These are phyloP conservation scores for Ginglymostoma cirratum DNA, from an alignment of 2,113 vertebrate species.

Conservation along the genomic window DNA sequence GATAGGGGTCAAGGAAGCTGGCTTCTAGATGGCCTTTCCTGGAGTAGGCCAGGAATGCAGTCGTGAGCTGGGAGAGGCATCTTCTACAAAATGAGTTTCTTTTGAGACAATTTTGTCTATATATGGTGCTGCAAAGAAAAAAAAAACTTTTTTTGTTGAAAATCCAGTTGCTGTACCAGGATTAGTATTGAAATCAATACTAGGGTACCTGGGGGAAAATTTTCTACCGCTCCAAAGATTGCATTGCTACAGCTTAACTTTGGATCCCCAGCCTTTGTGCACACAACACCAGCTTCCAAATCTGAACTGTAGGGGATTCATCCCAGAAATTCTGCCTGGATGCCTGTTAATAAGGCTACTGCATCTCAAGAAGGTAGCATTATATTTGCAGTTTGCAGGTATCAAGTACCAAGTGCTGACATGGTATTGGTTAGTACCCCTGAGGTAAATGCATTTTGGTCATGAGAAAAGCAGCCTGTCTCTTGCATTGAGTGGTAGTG, in stretches of 20 bases:
- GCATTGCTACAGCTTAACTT: neutral
- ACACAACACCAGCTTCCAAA: slow-evolving; percentile 35
- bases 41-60: neutral
- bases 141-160: slow-evolving; percentile 23
- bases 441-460: neutral
- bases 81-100: slow-evolving; percentile 22
- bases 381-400: neutral
- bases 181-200: slow-evolving; percentile 23
- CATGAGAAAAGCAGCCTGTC: slow-evolving; percentile 13
- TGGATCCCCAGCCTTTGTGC: slow-evolving; percentile 17
- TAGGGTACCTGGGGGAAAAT: neutral
- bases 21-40: neutral
- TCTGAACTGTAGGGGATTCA: slow-evolving; percentile 21
- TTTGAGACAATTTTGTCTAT: slow-evolving; percentile 23
- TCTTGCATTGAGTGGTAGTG: slow-evolving; percentile 16
- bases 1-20: slow-evolving; percentile 25
- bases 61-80: neutral
- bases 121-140: slow-evolving; percentile 28
- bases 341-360: slow-evolving; percentile 8
- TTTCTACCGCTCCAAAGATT: slow-evolving; percentile 18
- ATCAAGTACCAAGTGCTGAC: slow-evolving; percentile 5
- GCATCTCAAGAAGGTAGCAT: slow-evolving; percentile 16
- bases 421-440: slow-evolving; percentile 4
- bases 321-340: slow-evolving; percentile 3
- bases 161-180: slow-evolving; percentile 37